Evolutionary conservation across 2,113 vertebrate species (phyloP), one percentile per base, ranked within the genome.

Genomic region (Scytalopus superciliaris): DNA sequence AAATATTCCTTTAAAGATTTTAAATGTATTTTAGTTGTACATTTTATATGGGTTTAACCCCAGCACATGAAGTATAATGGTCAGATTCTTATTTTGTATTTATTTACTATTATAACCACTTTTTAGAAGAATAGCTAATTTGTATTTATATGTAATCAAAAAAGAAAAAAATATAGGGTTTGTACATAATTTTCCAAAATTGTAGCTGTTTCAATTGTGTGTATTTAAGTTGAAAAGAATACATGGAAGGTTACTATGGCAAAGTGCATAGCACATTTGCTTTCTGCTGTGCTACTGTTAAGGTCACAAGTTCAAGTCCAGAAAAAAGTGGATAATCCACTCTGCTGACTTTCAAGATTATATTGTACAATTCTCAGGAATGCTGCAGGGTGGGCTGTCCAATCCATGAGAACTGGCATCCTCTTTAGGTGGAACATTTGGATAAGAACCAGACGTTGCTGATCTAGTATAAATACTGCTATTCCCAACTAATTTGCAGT

Each of bases 41-140:
- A 99, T 99, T 99, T 98, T 99, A 99, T 98, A 99, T 98, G 99
- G 99, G 99, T 99, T 99, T 98, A 99, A 99, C 98, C 98, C 99
- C 99, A 99, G 98, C 98, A 98, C 99, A 99, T 99, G 99, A 99
- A 99, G 99, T 99, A 99, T 99, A 99, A 99, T 99, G 99, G 98
- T 99, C 98, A 99, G 99, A 99, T 99, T 99, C 98, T 98, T 99
- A 99, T 99, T 99, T 99, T 99, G 99, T 99, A 99, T 99, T 99
- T 99, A 99, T 99, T 99, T 99, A 97, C 98, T 99, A 99, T 99
- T 99, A 99, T 99, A 99, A 99, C 99, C 99, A 99, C 99, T 99
- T 99, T 99, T 99, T 99, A 99, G 99, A 99, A 99, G 96, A 99
- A 99, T 99, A 99, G 99, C 98, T 98, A 98, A 98, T 99, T 99